A percentile compares a stretch with the other conserved stretches of the same genome.
Evolutionary conservation across 2,888 invertebrate genomes (phyloP).

Genomic region (Tanytarsus gracilentus): DNA sequence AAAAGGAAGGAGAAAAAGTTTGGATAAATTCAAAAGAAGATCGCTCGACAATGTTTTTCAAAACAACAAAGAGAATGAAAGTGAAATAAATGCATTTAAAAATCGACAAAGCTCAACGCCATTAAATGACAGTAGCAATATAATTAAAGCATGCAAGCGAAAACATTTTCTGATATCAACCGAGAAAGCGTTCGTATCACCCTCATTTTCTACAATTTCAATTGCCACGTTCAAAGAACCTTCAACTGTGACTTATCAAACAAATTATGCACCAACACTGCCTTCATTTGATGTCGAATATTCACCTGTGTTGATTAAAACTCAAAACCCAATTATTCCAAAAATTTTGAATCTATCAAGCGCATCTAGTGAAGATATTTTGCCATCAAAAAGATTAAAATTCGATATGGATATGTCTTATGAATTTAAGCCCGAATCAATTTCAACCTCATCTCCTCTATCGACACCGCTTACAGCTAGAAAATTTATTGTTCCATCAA

Average conservation of each 20-base stretch:
- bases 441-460: slow-evolving; percentile 16
- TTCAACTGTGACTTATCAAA: neutral
- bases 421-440: slow-evolving; percentile 20
- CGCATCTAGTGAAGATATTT: neutral
- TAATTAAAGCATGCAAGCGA: neutral
- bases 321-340: no score
- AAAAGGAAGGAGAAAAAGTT: neutral
- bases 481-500: neutral
- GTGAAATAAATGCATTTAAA: neutral
- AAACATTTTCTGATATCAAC: slow-evolving; percentile 8
- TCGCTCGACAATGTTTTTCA: neutral
- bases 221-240: neutral
- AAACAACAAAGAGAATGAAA: slow-evolving; percentile 15
- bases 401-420: slow-evolving; percentile 16
- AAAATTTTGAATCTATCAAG: neutral
- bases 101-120: slow-evolving; percentile 22
- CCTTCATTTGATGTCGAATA: slow-evolving; percentile 41
- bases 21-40: neutral
- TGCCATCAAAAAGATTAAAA: slow-evolving; percentile 30
- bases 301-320: slow-evolving; percentile 35
- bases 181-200: neutral
- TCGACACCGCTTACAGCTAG: slow-evolving; percentile 9
- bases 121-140: slow-evolving; percentile 16
- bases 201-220: neutral
- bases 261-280: slow-evolving; percentile 38